Conservation (phyloP, 1,140 invertebrate species). For the Trichoplusia ni region DNA sequence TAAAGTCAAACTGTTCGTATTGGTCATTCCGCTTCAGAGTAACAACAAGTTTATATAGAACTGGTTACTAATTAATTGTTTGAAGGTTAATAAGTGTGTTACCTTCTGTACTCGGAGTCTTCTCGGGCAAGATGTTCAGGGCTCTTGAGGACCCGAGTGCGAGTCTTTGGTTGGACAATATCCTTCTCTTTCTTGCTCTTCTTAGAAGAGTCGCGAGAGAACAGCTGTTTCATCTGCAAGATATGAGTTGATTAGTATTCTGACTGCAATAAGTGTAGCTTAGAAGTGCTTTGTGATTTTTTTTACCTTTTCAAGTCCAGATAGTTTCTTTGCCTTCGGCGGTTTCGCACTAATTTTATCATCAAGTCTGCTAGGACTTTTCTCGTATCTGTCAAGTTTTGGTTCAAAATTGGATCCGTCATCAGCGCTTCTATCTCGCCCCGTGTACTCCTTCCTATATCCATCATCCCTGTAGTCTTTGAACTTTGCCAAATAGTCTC, state of each 20-base stretch:
- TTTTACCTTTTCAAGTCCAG: slow-evolving; percentile 85
- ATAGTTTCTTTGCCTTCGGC: slow-evolving; percentile 84
- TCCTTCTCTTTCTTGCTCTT: slow-evolving; percentile 84
- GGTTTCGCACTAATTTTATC: slow-evolving; percentile 82
- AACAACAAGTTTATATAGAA: too few species aligned
- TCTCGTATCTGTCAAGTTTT: slow-evolving; percentile 82
- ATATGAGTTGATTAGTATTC: too few species aligned
- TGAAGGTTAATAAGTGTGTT: too few species aligned
- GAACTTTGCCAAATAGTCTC: slow-evolving; percentile 63
- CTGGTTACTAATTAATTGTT: too few species aligned
- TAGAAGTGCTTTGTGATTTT: not conserved
- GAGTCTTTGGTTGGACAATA: slow-evolving; percentile 70
- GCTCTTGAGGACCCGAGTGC: slow-evolving; percentile 79
- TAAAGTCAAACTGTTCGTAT: too few species aligned
- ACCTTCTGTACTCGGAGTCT: slow-evolving; percentile 82
- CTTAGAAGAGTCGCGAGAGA: slow-evolving; percentile 83
- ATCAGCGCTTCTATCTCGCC: slow-evolving; percentile 84
- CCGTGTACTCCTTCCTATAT: slow-evolving; percentile 80
- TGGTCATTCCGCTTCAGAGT: too few species aligned
- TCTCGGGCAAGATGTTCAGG: slow-evolving; percentile 82
- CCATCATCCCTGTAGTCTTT: slow-evolving; percentile 66
- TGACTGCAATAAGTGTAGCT: too few species aligned
- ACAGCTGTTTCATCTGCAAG: slow-evolving; percentile 82
- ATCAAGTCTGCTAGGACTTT: slow-evolving; percentile 69
- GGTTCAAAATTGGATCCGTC: slow-evolving; percentile 84